Evolutionary conservation across 2,797 vertebrate genomes (phyloP), one percentile per base, ranked within the genome.

Genomic region (Eremophila alpestris): DNA sequence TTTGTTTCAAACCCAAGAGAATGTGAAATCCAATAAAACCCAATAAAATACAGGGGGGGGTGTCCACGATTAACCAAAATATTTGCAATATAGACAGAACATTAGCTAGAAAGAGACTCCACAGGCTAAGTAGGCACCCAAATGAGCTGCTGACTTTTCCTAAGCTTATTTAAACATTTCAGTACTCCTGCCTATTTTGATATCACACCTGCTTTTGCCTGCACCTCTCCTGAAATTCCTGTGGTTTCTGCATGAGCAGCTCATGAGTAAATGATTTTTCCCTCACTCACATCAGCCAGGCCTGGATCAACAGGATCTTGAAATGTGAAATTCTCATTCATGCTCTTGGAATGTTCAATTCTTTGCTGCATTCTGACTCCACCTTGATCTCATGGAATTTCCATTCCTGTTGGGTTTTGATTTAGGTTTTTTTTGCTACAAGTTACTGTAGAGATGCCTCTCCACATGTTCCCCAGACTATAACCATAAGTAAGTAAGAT

Each of bases 201-300:
- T 1, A 79, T 13, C 59, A 48, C 21, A 82, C 13, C 38, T 55
- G 11, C 16, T 54, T 41, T 63, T 79, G 38, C 24, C 30, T 32
- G 49, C 9, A 82, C 6, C 26, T 73, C 71, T 75, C 60, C 51
- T 46, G 34, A 65, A 87, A 83, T 21, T 45, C 36, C 43, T 64
- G 43, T 14, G 17, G 41, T 79, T 78, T 71, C 51, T 69, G 36
- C 55, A 48, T 1, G 5, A 89, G 21, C 22, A 68, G 9, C 5
- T 74, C n/a, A 58, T 0, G 6, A 65, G 16, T 2, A 51, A 51
- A 32, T 0, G 0, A 26, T 16, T 65, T 78, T 34, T 69, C 14
- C 55, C 12, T 18, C 5, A 5, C 18, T 79, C 34, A 14, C 12
- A 87, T 30, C 45, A 90, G 26, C 51, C 62, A 40, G 46, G 24